A percentile compares a stretch with the other conserved stretches of the same genome.
Evolutionary conservation across 2,888 invertebrate genomes (phyloP).

Genomic region (Drosophila conformis): DNA sequence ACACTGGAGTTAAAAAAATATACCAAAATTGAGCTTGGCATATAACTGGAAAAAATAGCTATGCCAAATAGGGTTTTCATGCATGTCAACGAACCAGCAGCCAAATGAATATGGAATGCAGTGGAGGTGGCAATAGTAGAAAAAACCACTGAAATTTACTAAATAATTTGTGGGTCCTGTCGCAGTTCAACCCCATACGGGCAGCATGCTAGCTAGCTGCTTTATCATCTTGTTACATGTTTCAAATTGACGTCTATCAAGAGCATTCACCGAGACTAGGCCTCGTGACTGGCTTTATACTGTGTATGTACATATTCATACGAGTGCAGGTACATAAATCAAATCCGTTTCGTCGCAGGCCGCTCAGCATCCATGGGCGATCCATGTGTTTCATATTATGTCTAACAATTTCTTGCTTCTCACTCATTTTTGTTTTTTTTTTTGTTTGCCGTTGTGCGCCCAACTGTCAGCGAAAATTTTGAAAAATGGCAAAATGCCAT

Average conservation of each 20-base stretch:
- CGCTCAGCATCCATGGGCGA: constrained; percentile 41
- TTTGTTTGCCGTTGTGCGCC: constrained; percentile 32
- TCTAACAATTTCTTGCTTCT: constrained; percentile 54
- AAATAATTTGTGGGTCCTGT: constrained; percentile 71
- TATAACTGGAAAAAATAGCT: constrained; percentile 25
- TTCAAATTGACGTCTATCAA: constrained; percentile 76
- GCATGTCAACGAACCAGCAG: constrained; percentile 73
- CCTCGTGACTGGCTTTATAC: constrained; percentile 16
- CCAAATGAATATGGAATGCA: constrained; percentile 76
- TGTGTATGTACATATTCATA: background rate
- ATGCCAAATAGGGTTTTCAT: constrained; percentile 47
- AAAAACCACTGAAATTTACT: constrained; percentile 61
- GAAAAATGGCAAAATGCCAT: constrained; percentile 82
- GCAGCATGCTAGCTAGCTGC: constrained; percentile 26
- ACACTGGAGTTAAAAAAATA: constrained; percentile 14
- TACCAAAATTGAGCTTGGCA: constrained; percentile 31
- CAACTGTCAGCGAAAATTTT: constrained; percentile 80
- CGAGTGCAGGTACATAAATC: constrained; percentile 65
- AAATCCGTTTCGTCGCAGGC: constrained; percentile 57
- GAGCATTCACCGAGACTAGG: constrained; percentile 61
- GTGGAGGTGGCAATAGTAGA: constrained; percentile 16
- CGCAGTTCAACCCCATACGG: constrained; percentile 19
- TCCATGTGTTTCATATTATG: constrained; percentile 69
- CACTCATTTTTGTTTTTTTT: background rate
- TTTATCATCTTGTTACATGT: constrained; percentile 77